Evolutionary conservation across 2,113 vertebrate genomes (phyloP), one percentile per base, ranked within the genome.

Genomic region (Saguinus imperator): DNA sequence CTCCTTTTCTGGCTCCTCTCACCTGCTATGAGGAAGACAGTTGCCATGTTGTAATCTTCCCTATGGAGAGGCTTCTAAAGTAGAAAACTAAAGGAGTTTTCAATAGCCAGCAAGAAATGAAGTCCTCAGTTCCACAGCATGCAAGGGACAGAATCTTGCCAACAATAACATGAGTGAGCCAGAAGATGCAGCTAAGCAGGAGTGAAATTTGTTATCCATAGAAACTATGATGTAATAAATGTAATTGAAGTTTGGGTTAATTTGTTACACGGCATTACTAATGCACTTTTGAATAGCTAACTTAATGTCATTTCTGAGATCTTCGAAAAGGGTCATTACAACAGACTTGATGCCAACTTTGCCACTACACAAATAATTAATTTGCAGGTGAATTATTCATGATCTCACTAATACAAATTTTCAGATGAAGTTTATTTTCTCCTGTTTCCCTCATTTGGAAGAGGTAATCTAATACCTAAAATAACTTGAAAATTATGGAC

Each of bases 391-490:
- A n/a, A 58, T 89, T 91, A 79, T 66, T 92, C 20, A 32, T 18
- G 45, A 20, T 61, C 37, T 93, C 29, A 52, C 18, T 87, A 82
- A 83, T 23, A 27, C 13, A 84, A 58, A 81, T 95, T 81, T 94
- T 37, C 75, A 96, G 73, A 79, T 0, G 13, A 4, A 57, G 23
- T 89, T 94, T 82, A 68, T n/a, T 89, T 58, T 73, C 32, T 66
- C 58, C 73, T 89, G 7, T 86, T 61, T 50, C 40, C 8, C 12
- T 86, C 27, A 29, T 75, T 95, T 85, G 58, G 64, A 90, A 79
- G 52, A 94, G 40, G 66, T 95, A 55, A 95, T 97, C 23, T 94
- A 68, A 61, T 97, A 97, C 68, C 16, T 89, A 64, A 98, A 94
- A 45, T 84, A 58, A 96, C 20, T 93, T 94, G 93, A 95, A 68